phyloP scores from a whole-genome alignment of 1,140 invertebrate genomes.

The Trichomalopsis sarcophagae region DNA sequence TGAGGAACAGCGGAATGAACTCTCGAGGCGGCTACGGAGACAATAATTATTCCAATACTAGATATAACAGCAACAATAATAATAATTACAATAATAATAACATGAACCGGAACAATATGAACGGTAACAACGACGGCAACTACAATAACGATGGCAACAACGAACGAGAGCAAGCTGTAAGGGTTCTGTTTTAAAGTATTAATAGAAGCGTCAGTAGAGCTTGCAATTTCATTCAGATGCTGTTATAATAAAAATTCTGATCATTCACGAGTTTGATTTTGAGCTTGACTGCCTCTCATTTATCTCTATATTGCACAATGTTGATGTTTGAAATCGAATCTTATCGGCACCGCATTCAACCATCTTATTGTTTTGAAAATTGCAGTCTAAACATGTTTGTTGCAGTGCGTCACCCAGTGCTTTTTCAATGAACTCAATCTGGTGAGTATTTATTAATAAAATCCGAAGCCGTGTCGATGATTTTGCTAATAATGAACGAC shows the following conservation, averaged over 20 bases:
- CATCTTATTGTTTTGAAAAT: slow-evolving; percentile 19
- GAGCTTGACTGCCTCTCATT: no score
- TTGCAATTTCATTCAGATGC: no score
- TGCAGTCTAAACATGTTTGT: slow-evolving; percentile 50
- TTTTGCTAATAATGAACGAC: neutral
- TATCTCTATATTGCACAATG: neutral
- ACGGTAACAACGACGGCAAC: slow-evolving; percentile 24
- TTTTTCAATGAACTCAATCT: slow-evolving; percentile 71
- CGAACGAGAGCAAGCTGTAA: slow-evolving; percentile 56
- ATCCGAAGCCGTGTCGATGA: neutral
- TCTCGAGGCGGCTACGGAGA: slow-evolving; percentile 4
- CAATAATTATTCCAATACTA: slow-evolving; percentile 14
- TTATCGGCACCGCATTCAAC: neutral
- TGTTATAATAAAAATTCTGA: no score
- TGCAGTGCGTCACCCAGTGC: slow-evolving; percentile 70
- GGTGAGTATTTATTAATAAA: slow-evolving; percentile 57
- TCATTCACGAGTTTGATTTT: no score
- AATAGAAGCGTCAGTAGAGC: neutral
- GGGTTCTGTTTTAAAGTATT: slow-evolving; percentile 27
- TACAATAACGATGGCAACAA: slow-evolving; percentile 47
- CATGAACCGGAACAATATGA: slow-evolving; percentile 45
- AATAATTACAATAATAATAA: slow-evolving; percentile 49
- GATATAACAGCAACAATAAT: neutral
- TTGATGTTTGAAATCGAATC: neutral
- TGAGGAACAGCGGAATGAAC: slow-evolving; percentile 10